Evolutionary conservation across 2,113 vertebrate genomes (phyloP).

Genomic region (Pampusana beccarii): DNA sequence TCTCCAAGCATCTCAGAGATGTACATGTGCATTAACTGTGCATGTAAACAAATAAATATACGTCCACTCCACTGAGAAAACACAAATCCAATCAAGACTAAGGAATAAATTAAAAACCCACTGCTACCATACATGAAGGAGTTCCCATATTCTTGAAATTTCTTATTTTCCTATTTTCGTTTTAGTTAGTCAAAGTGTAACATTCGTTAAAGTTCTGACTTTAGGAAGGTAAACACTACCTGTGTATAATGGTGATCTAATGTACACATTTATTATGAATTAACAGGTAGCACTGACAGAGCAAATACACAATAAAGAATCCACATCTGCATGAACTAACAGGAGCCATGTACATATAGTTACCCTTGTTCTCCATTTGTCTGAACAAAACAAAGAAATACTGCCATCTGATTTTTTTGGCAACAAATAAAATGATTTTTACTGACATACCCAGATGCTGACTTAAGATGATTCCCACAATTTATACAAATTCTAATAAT

Average conservation of each 20-base stretch:
- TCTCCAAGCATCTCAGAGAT: neutral
- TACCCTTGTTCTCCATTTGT: neutral
- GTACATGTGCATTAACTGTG: neutral
- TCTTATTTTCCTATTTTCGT: neutral
- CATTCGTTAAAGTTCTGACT: neutral
- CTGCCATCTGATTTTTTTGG: rapidly evolving
- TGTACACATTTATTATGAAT: neutral
- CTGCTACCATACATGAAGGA: neutral
- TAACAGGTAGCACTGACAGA: neutral
- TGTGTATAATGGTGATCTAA: neutral
- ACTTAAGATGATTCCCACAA: neutral
- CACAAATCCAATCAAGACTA: neutral
- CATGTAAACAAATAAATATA: neutral
- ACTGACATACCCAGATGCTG: neutral
- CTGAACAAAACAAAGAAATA: neutral
- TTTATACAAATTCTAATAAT: neutral
- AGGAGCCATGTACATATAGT: rapidly evolving
- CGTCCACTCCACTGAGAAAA: neutral
- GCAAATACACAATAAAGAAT: neutral
- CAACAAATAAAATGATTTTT: neutral
- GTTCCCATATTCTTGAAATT: neutral
- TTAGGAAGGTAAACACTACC: neutral
- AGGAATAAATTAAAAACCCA: neutral
- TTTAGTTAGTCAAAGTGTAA: neutral
- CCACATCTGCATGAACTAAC: neutral